Evolutionary conservation across 1,140 invertebrate species (phyloP), one percentile per base, ranked within the genome.

Genomic region (Pemphigus obesinymphae): DNA sequence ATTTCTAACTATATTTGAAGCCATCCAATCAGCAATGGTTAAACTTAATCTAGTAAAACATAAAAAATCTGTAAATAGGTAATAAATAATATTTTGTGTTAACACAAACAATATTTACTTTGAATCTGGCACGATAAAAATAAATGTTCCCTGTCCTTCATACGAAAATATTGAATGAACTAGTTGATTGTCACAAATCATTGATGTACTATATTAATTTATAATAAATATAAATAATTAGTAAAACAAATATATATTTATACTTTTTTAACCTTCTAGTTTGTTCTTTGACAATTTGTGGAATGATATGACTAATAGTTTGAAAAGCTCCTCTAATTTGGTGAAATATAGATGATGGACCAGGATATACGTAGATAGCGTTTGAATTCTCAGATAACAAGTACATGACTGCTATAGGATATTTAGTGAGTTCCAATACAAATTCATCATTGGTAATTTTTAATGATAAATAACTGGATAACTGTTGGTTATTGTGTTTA

Each of bases 311-410:
- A 5, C n/a, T 43, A 26, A 80, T 80, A 43, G 76, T 80, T 45
- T 63, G 76, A 80, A 80, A 80, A 63, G 76, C 76, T 80, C 76
- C 76, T 80, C 43, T 80, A 61, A 80, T 80, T 61, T 80, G 53
- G 63, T 80, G 8, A 11, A 80, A 80, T 61, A 80, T 61, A n/a
- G 55, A 63, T 13, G 55, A 80, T n/a, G 11, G 17, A 7, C 55
- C 17, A 45, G 76, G 76, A 63, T 61, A 80, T 0, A 80, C n/a
- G 45, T 80, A 80, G 13, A 80, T 20, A 63, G 37, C 40, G 29
- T 80, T 43, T 61, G 76, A 43, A 13, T 29, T 80, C 10, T 80
- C 53, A 29, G 34, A 29, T 43, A 15, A 43, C 4, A 80, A 3
- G 55, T 61, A 80, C 55, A 80, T 61, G 7, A 31, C 23, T 63